Evolutionary conservation across 2,113 vertebrate species (phyloP).

Genomic region (Pelusios castaneus): DNA sequence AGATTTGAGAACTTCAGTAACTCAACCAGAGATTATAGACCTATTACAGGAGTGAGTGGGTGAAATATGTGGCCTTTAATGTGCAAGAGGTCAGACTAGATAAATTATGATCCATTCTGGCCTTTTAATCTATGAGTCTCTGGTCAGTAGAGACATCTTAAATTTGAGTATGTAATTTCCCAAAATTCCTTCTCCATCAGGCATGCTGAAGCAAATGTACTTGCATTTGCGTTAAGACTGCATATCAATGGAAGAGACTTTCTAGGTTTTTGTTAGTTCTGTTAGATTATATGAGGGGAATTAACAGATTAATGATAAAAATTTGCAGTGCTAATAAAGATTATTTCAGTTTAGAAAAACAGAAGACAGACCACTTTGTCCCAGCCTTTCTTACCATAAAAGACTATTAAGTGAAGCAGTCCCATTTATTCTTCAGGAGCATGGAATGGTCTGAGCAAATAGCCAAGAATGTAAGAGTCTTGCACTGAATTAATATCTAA

Average conservation of each 20-base stretch:
- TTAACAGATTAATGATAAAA: slow-evolving; percentile 54
- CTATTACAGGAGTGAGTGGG: neutral
- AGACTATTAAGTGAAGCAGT: neutral
- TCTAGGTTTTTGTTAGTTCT: slow-evolving; percentile 52
- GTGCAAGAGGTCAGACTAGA: neutral
- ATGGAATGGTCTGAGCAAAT: neutral
- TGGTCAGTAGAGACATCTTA: neutral
- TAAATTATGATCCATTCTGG: neutral
- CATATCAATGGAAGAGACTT: slow-evolving; percentile 19
- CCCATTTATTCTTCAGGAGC: slow-evolving; percentile 27
- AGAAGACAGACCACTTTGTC: slow-evolving; percentile 18
- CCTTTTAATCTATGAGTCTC: neutral
- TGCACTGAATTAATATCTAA: slow-evolving; percentile 37
- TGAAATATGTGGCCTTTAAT: neutral
- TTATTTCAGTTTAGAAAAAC: slow-evolving; percentile 3
- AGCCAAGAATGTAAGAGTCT: slow-evolving; percentile 43
- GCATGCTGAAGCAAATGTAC: neutral
- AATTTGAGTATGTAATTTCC: neutral
- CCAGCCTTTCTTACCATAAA: slow-evolving; percentile 18
- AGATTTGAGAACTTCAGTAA: neutral
- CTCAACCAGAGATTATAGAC: neutral
- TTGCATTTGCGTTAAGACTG: neutral
- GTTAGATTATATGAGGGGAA: slow-evolving; percentile 21
- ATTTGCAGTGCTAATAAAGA: slow-evolving; percentile 8
- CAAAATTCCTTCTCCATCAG: neutral